These are phyloP conservation scores for Turritopsis rubra DNA, from an alignment of 30 jellyfish, hydroid and myxozoan species.

Conservation along the genomic window DNA sequence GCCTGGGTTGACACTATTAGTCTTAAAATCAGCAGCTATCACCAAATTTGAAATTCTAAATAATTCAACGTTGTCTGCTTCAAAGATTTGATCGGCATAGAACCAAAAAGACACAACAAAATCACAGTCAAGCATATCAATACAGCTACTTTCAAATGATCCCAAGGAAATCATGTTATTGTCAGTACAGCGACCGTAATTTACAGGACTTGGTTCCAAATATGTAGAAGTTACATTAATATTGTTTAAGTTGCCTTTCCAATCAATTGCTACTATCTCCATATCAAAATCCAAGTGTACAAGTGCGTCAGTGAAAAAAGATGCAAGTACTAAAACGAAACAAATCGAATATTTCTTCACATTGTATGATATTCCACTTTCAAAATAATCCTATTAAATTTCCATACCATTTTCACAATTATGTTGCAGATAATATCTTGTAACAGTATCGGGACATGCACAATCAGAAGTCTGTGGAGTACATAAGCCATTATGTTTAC, in stretches of 20 bases:
- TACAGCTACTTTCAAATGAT: conserved; percentile 2
- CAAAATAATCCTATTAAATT: background rate
- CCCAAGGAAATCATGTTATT: background rate
- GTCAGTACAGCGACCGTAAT: conserved; percentile 1
- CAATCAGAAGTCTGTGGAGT: conserved; percentile 5
- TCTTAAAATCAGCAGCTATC: background rate
- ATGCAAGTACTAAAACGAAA: background rate
- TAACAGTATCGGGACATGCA: background rate
- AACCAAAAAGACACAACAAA: conserved; percentile 1
- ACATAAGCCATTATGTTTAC: background rate
- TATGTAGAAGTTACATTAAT: background rate
- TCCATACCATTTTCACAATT: background rate
- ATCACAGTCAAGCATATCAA: background rate
- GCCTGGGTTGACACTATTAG: background rate
- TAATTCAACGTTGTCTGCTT: background rate
- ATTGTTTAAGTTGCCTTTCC: background rate
- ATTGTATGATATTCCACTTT: too few relatives aligned
- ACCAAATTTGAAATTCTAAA: background rate
- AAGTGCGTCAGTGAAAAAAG: background rate
- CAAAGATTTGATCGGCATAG: background rate
- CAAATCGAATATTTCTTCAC: background rate
- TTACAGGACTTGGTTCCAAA: background rate
- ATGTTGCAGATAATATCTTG: background rate
- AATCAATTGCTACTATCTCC: background rate
- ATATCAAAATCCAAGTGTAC: background rate